Evolutionary conservation across 2,888 invertebrate species (phyloP).

Genomic region (Brachyopa scutellaris): DNA sequence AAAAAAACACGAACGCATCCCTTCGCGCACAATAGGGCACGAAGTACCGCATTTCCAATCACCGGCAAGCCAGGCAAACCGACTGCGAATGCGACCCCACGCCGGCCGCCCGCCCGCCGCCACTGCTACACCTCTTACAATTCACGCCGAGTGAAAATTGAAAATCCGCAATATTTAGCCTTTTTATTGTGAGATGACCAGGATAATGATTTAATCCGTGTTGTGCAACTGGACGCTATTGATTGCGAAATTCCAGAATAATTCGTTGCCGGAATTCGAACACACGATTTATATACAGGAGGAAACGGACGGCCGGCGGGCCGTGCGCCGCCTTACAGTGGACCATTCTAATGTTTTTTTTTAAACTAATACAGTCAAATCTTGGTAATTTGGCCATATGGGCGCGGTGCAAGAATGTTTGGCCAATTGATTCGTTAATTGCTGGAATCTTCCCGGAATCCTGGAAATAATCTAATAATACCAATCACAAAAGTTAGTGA

Average conservation of each 20-base stretch:
- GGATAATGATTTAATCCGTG: slow-evolving; percentile 71
- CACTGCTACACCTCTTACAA: slow-evolving; percentile 49
- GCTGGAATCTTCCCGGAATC: no score
- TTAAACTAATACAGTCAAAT: no score
- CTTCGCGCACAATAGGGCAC: slow-evolving; percentile 27
- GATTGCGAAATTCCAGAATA: slow-evolving; percentile 71
- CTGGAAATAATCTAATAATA: no score
- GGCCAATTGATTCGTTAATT: no score
- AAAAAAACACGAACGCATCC: slow-evolving; percentile 38
- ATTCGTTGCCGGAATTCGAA: slow-evolving; percentile 68
- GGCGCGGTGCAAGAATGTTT: no score
- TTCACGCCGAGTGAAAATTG: slow-evolving; percentile 59
- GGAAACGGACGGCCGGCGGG: no score
- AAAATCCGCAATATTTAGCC: slow-evolving; percentile 72
- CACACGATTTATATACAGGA: slow-evolving; percentile 65
- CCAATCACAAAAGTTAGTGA: no score
- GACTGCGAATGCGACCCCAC: not conserved
- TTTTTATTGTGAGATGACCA: slow-evolving; percentile 72
- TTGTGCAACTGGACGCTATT: slow-evolving; percentile 70
- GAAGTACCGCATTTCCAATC: slow-evolving; percentile 56
- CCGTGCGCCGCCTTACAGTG: not conserved
- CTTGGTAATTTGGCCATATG: no score
- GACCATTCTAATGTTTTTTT: no score
- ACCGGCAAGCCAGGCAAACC: slow-evolving; percentile 30
- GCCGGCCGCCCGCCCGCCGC: not conserved